phyloP scores from a whole-genome alignment of 2,888 invertebrate species.

The Venustoraphidia nigricollis region DNA sequence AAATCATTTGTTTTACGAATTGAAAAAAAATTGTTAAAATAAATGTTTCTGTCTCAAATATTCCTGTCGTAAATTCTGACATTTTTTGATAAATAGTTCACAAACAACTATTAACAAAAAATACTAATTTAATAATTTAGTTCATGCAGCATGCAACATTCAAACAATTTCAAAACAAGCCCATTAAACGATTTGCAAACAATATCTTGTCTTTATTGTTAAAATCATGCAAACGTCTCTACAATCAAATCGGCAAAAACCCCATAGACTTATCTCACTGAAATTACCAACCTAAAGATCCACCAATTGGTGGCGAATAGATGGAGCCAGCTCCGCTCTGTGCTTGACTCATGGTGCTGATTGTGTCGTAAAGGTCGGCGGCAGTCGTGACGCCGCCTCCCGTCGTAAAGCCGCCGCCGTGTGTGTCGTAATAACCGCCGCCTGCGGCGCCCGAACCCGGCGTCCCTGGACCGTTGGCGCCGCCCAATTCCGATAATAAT shows the following conservation, averaged over 20 bases:
- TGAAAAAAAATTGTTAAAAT: no score
- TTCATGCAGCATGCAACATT: no score
- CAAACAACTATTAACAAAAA: no score
- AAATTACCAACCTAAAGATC: slow-evolving; percentile 43
- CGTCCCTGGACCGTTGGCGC: slow-evolving; percentile 29
- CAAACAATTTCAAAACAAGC: no score
- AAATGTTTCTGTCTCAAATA: no score
- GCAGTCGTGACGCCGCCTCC: slow-evolving; percentile 35
- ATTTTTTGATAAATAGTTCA: no score
- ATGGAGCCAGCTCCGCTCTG: slow-evolving; percentile 42
- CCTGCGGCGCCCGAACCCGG: slow-evolving; percentile 21
- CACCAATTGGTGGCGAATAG: slow-evolving; percentile 63
- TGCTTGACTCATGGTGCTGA: slow-evolving; percentile 57
- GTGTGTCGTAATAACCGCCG: slow-evolving; percentile 38
- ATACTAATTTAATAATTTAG: no score
- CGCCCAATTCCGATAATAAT: slow-evolving; percentile 65
- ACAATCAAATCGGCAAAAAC: slow-evolving; percentile 6
- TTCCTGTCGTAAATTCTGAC: no score
- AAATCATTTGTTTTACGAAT: no score
- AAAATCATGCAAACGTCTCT: background rate
- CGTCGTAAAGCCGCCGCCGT: slow-evolving; percentile 35
- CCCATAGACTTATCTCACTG: background rate
- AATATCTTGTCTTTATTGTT: no score
- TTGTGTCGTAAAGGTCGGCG: slow-evolving; percentile 47
- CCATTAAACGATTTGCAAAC: no score